Base-by-base conservation (phyloP, 2,797 vertebrate genomes). In the Alosa sapidissima region DNA sequence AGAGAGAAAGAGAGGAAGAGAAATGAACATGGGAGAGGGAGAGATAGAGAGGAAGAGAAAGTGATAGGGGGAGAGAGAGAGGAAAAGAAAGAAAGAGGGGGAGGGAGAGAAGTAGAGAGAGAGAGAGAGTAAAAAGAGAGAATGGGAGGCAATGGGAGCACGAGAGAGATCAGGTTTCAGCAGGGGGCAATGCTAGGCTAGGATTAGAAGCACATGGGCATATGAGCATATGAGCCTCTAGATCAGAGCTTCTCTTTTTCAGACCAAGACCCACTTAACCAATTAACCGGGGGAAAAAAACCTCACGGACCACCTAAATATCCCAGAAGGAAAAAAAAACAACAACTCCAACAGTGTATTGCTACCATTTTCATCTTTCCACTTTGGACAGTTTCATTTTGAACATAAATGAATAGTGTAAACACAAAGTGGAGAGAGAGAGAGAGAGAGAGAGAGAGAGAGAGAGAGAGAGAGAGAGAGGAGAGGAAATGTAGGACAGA, bases 111-210 rank as follows among this genome's bases (percentile, higher is more conserved):
- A 28, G n/a, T 19, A 24, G 24, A 28, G 28, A 28, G 28, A 28
- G 28, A 28, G 48, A 8, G 48, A 62, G 21, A 24, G n/a, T n/a
- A n/a, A 11, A 33, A 11, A 72, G 14, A 72, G 11, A 72, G 3
- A 10, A 9, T 16, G 10, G 11, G 65, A 68, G 33, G 62, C 21
- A 10, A n/a, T n/a, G n/a, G n/a, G 9, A 33, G 72, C 45, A 16
- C 51, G 5, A 72, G 24, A 54, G 47, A 51, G 78, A 68, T 49
- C 36, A 45, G 41, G 47, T 41, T 94, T 95, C 95, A 95, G 93
- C 91, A 95, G 95, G 95, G 95, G 95, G 93, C 94, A 95, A 95
- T 94, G 92, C 92, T 89, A 93, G 89, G 91, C 93, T 94, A 24
- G 28, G 65, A 72, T 72, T 72, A 33, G 65, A 36, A 72, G 65